Conservation (phyloP, 2,888 invertebrate genomes). For the Ryuthela nishihirai region DNA sequence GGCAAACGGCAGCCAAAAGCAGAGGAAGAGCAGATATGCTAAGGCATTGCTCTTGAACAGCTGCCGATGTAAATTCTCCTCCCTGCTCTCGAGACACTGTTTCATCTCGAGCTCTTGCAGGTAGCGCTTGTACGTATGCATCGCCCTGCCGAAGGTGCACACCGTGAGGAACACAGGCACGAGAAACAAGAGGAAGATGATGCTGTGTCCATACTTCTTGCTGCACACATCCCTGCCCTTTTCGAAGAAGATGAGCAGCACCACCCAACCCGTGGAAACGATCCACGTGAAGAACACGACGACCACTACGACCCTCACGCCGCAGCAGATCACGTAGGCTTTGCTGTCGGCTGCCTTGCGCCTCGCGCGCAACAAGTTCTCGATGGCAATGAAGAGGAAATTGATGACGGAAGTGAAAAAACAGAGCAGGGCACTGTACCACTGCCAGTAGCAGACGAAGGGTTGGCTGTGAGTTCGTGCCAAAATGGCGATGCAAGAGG, state of each 20-base stretch:
- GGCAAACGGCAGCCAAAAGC: constrained; percentile 39
- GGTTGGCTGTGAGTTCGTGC: constrained; percentile 20
- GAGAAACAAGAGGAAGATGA: constrained; percentile 30
- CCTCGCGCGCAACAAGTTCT: constrained; percentile 37
- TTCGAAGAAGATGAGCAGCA: constrained; percentile 21
- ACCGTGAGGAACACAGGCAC: constrained; percentile 25
- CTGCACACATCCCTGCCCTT: constrained; percentile 28
- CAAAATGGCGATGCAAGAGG: constrained; percentile 36
- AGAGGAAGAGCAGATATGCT: constrained; percentile 36
- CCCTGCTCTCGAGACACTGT: constrained; percentile 34
- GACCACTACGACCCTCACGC: constrained; percentile 23
- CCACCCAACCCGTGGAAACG: constrained; percentile 17
- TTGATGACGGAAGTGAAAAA: constrained; percentile 35
- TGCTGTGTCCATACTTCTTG: constrained; percentile 28
- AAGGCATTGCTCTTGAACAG: constrained; percentile 37
- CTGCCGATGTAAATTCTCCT: constrained; percentile 37
- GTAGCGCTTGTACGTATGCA: constrained; percentile 26
- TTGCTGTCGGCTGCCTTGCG: constrained; percentile 14
- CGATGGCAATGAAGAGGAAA: constrained; percentile 37
- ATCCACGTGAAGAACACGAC: constrained; percentile 34
- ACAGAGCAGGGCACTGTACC: constrained; percentile 35
- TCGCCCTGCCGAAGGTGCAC: constrained; percentile 22
- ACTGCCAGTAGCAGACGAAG: constrained; percentile 37
- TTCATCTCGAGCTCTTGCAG: constrained; percentile 24
- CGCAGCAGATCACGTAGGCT: constrained; percentile 28